These are phyloP conservation scores for Charanyca ferruginea DNA, from an alignment of 2,888 invertebrate genomes.

Conservation along the genomic window DNA sequence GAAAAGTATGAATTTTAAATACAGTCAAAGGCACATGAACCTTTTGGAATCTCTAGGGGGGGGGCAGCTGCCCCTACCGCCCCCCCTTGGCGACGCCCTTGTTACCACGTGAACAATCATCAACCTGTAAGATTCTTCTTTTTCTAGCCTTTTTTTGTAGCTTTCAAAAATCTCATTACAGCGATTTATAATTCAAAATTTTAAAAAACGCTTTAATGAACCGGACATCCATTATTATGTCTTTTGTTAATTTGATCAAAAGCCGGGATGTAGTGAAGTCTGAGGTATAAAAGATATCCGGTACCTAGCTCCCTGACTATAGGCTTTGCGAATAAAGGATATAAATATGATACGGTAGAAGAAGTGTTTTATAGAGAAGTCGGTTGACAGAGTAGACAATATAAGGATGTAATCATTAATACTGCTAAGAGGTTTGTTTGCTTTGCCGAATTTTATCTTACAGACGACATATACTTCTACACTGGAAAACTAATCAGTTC, in stretches of 20 bases:
- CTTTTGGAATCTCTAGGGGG: too few species aligned
- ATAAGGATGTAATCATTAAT: not conserved
- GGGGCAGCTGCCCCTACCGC: too few species aligned
- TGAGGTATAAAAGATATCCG: constrained; percentile 51
- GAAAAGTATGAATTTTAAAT: too few species aligned
- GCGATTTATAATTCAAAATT: too few species aligned
- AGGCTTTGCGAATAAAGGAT: constrained; percentile 28
- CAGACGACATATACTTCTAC: not conserved
- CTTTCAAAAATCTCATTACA: not conserved
- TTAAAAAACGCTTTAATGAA: constrained; percentile 4
- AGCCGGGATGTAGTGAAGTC: constrained; percentile 3
- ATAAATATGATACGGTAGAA: constrained; percentile 27
- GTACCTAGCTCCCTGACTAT: not conserved
- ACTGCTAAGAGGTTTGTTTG: not conserved
- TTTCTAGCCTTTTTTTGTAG: not conserved
- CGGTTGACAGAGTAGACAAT: not conserved
- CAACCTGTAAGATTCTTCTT: too few species aligned
- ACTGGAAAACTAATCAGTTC: too few species aligned
- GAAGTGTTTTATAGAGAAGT: not conserved
- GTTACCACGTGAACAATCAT: too few species aligned
- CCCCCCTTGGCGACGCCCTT: too few species aligned
- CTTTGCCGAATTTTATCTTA: not conserved
- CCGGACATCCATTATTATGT: not conserved
- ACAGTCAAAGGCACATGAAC: too few species aligned
- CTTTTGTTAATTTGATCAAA: constrained; percentile 4